Conservation (phyloP, 2,797 vertebrate genomes). For the Xyrichtys novacula region DNA sequence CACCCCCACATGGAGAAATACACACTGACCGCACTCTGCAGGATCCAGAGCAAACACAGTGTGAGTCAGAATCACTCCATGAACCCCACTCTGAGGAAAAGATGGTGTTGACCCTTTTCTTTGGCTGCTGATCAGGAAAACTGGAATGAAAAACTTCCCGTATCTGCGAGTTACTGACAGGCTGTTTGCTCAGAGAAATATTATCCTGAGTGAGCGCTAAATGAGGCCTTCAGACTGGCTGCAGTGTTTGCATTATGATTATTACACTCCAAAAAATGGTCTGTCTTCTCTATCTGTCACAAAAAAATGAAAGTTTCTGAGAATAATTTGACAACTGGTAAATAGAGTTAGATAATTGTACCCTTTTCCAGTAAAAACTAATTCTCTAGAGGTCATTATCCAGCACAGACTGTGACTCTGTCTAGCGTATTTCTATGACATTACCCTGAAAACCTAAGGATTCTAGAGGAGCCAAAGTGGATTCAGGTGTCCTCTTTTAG, state of each 20-base stretch:
- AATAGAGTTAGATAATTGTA: not conserved
- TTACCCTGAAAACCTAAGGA: not conserved
- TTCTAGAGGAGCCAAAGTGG: not conserved
- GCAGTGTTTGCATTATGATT: slow-evolving; percentile 20
- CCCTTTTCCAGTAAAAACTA: not conserved
- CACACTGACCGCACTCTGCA: slow-evolving; percentile 59
- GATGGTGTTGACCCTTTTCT: slow-evolving; percentile 48
- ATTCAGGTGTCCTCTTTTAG: too few relatives aligned
- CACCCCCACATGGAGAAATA: slow-evolving; percentile 50
- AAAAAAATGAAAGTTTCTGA: not conserved
- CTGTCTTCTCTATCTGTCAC: slow-evolving; percentile 1
- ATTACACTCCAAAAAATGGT: not conserved
- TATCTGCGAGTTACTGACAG: slow-evolving; percentile 36
- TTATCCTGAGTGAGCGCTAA: not conserved
- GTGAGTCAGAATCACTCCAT: slow-evolving; percentile 43
- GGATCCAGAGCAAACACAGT: slow-evolving; percentile 49
- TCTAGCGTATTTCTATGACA: not conserved
- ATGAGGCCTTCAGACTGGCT: slow-evolving; percentile 8
- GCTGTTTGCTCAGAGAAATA: slow-evolving; percentile 47
- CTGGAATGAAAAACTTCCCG: slow-evolving; percentile 51
- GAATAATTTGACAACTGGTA: not conserved
- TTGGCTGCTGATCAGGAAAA: slow-evolving; percentile 54
- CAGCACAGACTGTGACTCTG: not conserved
- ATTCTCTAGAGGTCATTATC: not conserved
- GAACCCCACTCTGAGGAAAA: slow-evolving; percentile 23